Evolutionary conservation across 2,113 vertebrate genomes (phyloP), one percentile per base, ranked within the genome.

Genomic region (Halichoeres trimaculatus): DNA sequence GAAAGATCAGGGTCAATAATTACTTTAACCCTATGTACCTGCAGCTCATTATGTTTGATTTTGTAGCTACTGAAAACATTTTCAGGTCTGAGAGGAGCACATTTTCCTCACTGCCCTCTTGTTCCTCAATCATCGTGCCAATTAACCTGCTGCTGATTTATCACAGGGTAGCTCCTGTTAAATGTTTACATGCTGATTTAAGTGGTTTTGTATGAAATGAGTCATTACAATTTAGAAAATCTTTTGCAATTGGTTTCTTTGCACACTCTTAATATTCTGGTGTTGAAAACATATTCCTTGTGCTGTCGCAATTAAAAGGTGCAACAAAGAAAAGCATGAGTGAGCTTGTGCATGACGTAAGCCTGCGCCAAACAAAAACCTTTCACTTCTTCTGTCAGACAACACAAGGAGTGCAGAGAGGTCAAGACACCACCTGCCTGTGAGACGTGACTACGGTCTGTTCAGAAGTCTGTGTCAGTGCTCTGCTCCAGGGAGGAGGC

Each of bases 401-500:
- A 8, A 48, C 53, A 43, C 22, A 10, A 47, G 9, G 38, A 60
- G 34, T 14, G 43, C 14, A 51, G 36, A 54, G 52, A 77, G 62
- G n/a, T 59, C n/a, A 38, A 48, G 56, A 67, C 50, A 11, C 47
- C 50, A 1, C 34, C 72, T 10, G 24, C 5, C 66, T 14, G 43
- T 1, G 30, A 74, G n/a, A 24, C 48, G 10, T 30, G 20, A 61
- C 40, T 9, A 0, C 36, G 10, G 45, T 43, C 51, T 10, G 43
- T 64, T 65, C 51, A 23, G 45, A 69, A 65, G 56, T 34, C 16
- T 41, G 58, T 4, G 35, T 23, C 6, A 58, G 69, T 64, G 52
- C 76, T 60, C 70, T 50, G 1, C 66, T 40, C 52, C 54, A 72
- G 80, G 73, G 78, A 87, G 74, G 79, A 89, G 84, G 75, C 84